Base-by-base conservation (phyloP, 2,888 invertebrate genomes). In the Himalopsyche japonica region DNA sequence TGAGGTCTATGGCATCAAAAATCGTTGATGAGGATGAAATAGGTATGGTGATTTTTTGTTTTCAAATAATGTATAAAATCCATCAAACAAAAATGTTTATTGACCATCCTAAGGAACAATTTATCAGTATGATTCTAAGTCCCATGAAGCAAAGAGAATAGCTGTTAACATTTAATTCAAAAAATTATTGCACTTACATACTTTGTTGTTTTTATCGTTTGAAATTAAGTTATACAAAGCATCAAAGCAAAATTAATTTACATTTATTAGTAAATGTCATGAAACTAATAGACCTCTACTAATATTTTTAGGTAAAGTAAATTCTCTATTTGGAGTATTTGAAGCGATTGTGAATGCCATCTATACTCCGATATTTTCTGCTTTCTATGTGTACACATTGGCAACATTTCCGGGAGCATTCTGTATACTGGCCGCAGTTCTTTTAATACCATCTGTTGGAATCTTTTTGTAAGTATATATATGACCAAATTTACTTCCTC, bases 1-100 rank as follows among this genome's bases (percentile, higher is more conserved):
- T 94, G 82, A 89, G 93, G 80, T 93, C 93, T 0, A 92, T 93
- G 70, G 93, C 93, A 4, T 92, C 93, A 0, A 94, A 94, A 88
- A 90, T 92, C 87, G 93, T 93, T 8, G 91, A 93, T 32, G 88
- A 90, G 3, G 92, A 93, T 87, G 93, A 94, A 91, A 90, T 93
- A 86, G 93, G 93, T 91, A 89, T 89, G 91, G 43, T 20, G 3
- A 20, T 76, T n/a, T 18, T 32, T 76, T 76, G 6, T 76, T 76
- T 12, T 81, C 8, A 37, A 8, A 82, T 81, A 32, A 12, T 2
- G 3, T 3, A 43, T 2, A 43, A 15, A 43, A 15, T 15, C 2
- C 12, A 43, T 15, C 15, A 43, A 15, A 43, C 15, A 43, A 43
- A 43, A 43, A 43, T 15, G 15, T 43, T 15, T 43, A 1, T 3